phyloP scores from a whole-genome alignment of 53 echinoderm and acorn worm species.

The Henricia sp. region DNA sequence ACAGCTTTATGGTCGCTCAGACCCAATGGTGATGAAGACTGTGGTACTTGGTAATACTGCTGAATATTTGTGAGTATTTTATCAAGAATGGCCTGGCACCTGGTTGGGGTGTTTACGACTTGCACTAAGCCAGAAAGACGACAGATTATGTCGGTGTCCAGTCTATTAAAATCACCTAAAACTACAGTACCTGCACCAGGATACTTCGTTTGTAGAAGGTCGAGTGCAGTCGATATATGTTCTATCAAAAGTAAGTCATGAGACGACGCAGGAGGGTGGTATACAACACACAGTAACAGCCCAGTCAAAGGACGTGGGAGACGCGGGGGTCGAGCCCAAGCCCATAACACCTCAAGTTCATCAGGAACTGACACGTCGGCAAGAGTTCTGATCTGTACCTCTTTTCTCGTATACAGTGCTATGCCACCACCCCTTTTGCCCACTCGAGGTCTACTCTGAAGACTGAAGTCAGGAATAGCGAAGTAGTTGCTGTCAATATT shows the following conservation, averaged over 20 bases:
- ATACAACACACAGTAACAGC: conserved; percentile 9
- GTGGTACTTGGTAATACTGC: conserved; percentile 20
- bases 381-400: neutral
- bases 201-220: conserved; percentile 20
- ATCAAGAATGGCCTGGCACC: conserved; percentile 18
- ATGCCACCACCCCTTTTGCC: neutral
- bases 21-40: conserved; percentile 4
- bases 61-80: conserved; percentile 15
- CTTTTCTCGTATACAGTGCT: neutral
- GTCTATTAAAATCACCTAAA: conserved; percentile 43
- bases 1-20: neutral
- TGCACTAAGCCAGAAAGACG: conserved; percentile 26
- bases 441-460: neutral
- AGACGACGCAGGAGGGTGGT: conserved; percentile 10
- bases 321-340: conserved; percentile 21
- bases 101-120: conserved; percentile 44
- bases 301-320: conserved; percentile 16
- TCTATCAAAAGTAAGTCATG: conserved; percentile 16
- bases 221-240: conserved; percentile 17
- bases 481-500: neutral
- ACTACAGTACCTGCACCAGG: conserved; percentile 15
- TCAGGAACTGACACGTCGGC: neutral
- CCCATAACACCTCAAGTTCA: conserved; percentile 19
- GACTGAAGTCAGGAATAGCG: neutral
- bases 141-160: conserved; percentile 23